Percentiles rank a stretch among this genome's conserved stretches.
phyloP scores from a whole-genome alignment of 1,140 invertebrate genomes.

The Bombus superbus region DNA sequence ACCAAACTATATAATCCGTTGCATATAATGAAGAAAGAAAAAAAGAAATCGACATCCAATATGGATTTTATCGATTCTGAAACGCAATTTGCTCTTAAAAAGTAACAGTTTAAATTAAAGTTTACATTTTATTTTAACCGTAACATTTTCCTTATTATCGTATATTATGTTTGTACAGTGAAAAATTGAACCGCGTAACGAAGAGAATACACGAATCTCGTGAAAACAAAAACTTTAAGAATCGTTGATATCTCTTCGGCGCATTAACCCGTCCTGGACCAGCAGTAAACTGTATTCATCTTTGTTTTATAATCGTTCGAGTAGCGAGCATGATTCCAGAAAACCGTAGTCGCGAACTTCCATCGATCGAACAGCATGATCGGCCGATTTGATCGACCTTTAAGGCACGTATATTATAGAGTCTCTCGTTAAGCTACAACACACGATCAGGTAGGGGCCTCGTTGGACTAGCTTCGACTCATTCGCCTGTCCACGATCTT shows the following conservation, averaged over 20 bases:
- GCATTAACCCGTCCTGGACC: slow-evolving; percentile 6
- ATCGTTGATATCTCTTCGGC: slow-evolving; percentile 1
- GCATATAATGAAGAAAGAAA: neutral
- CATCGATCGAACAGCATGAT: neutral
- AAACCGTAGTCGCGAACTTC: neutral
- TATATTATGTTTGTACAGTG: neutral
- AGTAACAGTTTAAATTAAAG: too few relatives aligned
- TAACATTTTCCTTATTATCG: neutral
- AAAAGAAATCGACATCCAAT: slow-evolving; percentile 10
- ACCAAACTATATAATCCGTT: neutral
- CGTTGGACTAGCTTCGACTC: slow-evolving; percentile 63
- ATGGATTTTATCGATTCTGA: neutral
- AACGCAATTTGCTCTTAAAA: neutral
- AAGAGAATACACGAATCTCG: neutral
- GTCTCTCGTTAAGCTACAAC: slow-evolving; percentile 57
- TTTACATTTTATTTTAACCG: too few relatives aligned
- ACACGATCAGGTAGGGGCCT: slow-evolving; percentile 42
- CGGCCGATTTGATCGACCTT: neutral
- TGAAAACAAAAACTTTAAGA: neutral
- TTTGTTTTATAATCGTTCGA: neutral
- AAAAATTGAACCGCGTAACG: neutral
- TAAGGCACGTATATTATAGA: slow-evolving; percentile 65
- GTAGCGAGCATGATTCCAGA: neutral
- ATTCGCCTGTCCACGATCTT: slow-evolving; percentile 11
- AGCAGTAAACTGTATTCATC: neutral